phyloP scores from a whole-genome alignment of 2,888 invertebrate genomes.

The Pristionchus entomophagus region DNA sequence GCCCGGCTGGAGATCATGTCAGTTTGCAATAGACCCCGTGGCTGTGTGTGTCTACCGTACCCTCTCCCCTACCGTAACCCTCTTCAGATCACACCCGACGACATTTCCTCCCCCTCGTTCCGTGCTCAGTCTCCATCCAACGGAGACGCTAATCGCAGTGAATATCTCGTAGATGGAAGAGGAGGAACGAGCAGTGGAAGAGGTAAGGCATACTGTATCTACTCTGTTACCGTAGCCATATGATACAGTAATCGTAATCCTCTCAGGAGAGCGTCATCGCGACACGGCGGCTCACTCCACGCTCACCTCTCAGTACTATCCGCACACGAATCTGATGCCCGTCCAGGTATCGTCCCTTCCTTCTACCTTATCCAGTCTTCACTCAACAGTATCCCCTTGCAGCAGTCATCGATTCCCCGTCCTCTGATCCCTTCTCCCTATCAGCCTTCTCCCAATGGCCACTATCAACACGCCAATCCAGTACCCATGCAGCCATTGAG shows the following conservation, averaged over 20 bases:
- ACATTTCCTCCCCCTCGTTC: background rate
- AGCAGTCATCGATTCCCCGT: conserved; percentile 27
- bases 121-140: background rate
- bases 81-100: background rate
- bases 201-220: background rate
- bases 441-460: conserved; percentile 11
- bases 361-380: background rate
- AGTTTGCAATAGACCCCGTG: background rate
- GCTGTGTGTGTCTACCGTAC: background rate
- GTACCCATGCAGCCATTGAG: conserved; percentile 42
- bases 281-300: background rate
- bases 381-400: background rate
- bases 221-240: background rate
- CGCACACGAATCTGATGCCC: conserved; percentile 39
- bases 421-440: background rate
- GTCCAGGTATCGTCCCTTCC: background rate
- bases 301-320: conserved; percentile 35
- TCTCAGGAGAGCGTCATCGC: conserved; percentile 20
- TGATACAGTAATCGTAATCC: too few species aligned
- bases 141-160: conserved; percentile 18
- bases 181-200: conserved; percentile 4
- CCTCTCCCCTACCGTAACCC: too few species aligned
- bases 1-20: background rate
- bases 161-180: conserved; percentile 39
- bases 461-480: conserved; percentile 21